These are phyloP conservation scores for Dolichotis patagonum DNA, from an alignment of 2,113 vertebrate species.

Conservation along the genomic window DNA sequence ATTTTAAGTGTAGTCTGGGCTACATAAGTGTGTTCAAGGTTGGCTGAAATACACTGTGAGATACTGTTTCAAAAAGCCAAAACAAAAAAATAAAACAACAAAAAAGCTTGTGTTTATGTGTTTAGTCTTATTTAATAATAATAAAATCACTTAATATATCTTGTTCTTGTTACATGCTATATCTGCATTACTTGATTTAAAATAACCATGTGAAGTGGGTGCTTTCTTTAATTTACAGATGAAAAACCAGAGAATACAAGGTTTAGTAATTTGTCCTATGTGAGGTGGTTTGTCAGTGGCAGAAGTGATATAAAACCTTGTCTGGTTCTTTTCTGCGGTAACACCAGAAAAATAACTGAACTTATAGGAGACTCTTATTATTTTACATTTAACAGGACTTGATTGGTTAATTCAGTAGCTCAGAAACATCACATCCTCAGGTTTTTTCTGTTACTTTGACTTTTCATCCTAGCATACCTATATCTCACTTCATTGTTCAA, in stretches of 20 bases:
- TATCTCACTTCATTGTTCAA: not conserved
- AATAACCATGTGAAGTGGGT: not conserved
- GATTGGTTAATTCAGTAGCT: not conserved
- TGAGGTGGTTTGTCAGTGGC: not conserved
- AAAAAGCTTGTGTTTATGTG: not conserved
- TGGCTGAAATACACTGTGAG: too few relatives aligned
- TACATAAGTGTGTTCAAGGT: too few relatives aligned
- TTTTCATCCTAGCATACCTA: not conserved
- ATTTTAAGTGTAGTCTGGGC: too few relatives aligned
- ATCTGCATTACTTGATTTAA: not conserved
- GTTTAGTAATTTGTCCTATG: not conserved
- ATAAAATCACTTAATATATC: not conserved
- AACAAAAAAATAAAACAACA: too few relatives aligned
- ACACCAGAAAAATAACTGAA: not conserved
- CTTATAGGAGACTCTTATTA: not conserved
- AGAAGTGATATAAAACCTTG: not conserved
- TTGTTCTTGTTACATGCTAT: not conserved
- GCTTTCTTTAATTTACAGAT: not conserved
- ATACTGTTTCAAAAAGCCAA: too few relatives aligned
- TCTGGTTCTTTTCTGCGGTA: not conserved
- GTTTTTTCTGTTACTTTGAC: not conserved
- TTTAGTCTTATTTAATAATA: not conserved
- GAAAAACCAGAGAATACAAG: not conserved
- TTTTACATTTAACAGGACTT: not conserved
- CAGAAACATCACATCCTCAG: not conserved